Base-by-base conservation (phyloP, 2,888 invertebrate genomes). In the Sinohyriopsis cumingii region DNA sequence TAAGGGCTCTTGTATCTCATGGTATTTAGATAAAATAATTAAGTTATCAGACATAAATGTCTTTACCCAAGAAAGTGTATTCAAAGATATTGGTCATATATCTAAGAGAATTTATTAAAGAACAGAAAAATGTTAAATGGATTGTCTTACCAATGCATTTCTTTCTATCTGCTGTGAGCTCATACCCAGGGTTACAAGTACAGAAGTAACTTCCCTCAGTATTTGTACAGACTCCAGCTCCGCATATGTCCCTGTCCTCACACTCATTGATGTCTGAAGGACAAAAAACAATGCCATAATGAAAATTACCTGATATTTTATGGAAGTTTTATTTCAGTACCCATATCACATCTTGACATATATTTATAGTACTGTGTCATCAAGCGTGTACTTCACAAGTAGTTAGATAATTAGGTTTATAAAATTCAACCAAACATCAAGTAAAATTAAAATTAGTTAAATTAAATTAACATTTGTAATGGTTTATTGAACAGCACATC, bases 251-350 rank as follows among this genome's bases (percentile, higher is more conserved):
- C 63, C 45, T 45, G 45, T 45, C 45, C 45, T 45, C 45, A 91
- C 96, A 96, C 91, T 96, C 96, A 89, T 96, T 94, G 78, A 96
- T 95, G 88, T 96, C 96, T 86, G 94, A 7, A 77, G 12, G 45
- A 45, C 12, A 12, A 45, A 33, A 45, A 12, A 45, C 12, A 45
- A 45, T 45, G 45, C 12, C 45, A 12, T 45, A 45, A 75, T 56
- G 28, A 67, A 53, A 65, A 72, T 24, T n/a, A 20, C 7, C 20
- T 7, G 28, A 28, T 22, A 57, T 24, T 24, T 57, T 57, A 57
- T 20, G 20, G 57, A 57, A 9, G 1, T n/a, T 9, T 57, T 18
- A n/a, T 57, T n/a, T 57, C n/a, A 57, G 3, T 57, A 12, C 4
- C 45, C 45, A 12, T 45, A 12, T 45, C 45, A 45, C 45, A 45